A percentile compares a stretch with the other conserved stretches of the same genome.
These are phyloP conservation scores for Dryas iulia DNA, from an alignment of 1,140 invertebrate species.

Conservation along the genomic window DNA sequence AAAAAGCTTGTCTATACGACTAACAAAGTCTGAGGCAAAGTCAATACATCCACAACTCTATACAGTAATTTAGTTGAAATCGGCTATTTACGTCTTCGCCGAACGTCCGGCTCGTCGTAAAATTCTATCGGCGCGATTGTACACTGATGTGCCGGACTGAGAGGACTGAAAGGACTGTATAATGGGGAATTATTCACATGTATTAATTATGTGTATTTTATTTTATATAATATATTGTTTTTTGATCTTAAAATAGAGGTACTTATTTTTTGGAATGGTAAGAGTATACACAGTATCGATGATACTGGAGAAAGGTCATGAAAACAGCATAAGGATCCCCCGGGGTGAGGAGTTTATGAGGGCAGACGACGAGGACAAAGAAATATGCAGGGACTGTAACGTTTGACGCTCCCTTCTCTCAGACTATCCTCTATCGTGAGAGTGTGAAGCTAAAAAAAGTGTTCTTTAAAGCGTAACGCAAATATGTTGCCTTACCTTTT, in stretches of 20 bases:
- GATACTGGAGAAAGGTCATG: too few relatives aligned
- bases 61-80: conserved; percentile 9
- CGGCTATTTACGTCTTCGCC: conserved; percentile 36
- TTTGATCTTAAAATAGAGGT: not conserved
- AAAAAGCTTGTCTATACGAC: not conserved
- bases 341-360: too few relatives aligned
- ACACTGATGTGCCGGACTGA: conserved; percentile 51
- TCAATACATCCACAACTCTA: conserved; percentile 1
- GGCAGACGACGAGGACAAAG: too few relatives aligned
- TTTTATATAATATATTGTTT: not conserved
- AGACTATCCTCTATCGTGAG: too few relatives aligned
- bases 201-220: not conserved
- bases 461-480: too few relatives aligned
- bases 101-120: conserved; percentile 60
- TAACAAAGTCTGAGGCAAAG: not conserved
- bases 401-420: too few relatives aligned
- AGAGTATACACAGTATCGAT: too few relatives aligned
- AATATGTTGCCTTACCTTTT: too few relatives aligned
- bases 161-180: not conserved
- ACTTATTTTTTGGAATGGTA: too few relatives aligned
- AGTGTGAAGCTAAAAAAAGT: too few relatives aligned
- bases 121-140: conserved; percentile 71
- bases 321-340: too few relatives aligned
- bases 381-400: too few relatives aligned
- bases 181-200: not conserved